Evolutionary conservation across 2,113 vertebrate species (phyloP).

Genomic region (Climacteris rufus): DNA sequence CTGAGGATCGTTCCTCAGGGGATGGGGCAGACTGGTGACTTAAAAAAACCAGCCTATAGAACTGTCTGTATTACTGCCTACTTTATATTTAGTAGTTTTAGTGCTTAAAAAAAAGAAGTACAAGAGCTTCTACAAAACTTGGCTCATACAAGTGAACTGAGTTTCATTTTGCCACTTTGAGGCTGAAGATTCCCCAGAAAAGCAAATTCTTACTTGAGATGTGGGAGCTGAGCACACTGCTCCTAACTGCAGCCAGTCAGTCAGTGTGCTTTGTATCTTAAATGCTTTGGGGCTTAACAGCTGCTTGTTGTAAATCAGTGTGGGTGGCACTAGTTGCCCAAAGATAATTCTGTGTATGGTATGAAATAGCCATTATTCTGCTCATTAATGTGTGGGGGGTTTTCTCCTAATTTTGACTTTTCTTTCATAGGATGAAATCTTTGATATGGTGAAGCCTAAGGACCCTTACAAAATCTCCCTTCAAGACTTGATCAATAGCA

Average conservation of each 20-base stretch:
- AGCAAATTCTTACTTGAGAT: not conserved
- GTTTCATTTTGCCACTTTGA: not conserved
- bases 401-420: not conserved
- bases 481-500: slow-evolving; percentile 95
- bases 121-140: not conserved
- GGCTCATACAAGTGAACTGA: not conserved
- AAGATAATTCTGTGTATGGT: not conserved
- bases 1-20: not conserved
- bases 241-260: not conserved
- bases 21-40: fast-evolving
- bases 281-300: not conserved
- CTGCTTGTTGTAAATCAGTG: not conserved
- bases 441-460: slow-evolving; percentile 98
- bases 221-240: not conserved
- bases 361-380: not conserved
- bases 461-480: slow-evolving; percentile 94
- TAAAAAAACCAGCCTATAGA: not conserved
- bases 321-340: not conserved
- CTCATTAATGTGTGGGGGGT: not conserved
- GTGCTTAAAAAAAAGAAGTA: not conserved
- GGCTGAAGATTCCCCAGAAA: not conserved
- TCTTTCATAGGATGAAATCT: slow-evolving; percentile 91
- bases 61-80: not conserved
- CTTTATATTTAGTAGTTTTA: not conserved
- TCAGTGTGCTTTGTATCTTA: not conserved